phyloP scores from a whole-genome alignment of 2,113 vertebrate genomes.

The Coturnix japonica region DNA sequence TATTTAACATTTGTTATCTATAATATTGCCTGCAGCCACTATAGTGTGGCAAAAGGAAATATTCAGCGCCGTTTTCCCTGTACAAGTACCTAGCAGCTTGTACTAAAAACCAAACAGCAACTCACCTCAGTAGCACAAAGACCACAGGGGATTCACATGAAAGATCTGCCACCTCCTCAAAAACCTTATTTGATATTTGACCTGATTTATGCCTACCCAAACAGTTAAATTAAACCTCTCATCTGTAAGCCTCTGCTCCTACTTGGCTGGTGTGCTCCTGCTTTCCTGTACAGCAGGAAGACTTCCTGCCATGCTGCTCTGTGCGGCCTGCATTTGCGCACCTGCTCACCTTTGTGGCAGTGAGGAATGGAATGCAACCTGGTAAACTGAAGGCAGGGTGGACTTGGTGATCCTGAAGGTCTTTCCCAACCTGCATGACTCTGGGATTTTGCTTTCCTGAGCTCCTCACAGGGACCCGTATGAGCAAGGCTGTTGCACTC shows the following conservation, averaged over 20 bases:
- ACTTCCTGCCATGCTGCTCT: neutral
- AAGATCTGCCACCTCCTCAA: neutral
- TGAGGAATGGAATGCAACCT: neutral
- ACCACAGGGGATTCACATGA: neutral
- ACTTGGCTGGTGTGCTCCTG: neutral
- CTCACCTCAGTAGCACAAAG: neutral
- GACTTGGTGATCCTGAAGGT: neutral
- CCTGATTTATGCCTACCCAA: neutral
- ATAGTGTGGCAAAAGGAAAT: neutral
- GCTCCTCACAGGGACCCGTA: neutral
- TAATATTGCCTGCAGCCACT: neutral
- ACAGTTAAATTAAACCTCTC: neutral
- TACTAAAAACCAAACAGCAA: neutral
- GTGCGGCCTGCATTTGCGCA: neutral
- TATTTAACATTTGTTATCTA: slow-evolving; percentile 10
- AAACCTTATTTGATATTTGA: neutral
- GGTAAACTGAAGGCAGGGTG: too few species aligned
- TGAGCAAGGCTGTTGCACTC: neutral
- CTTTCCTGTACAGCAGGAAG: neutral
- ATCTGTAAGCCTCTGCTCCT: neutral
- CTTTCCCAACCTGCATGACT: neutral
- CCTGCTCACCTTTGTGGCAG: neutral
- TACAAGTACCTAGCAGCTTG: neutral
- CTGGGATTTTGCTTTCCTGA: neutral
- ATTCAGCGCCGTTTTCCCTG: neutral